Evolutionary conservation across 2,888 invertebrate genomes (phyloP), one percentile per base, ranked within the genome.

Genomic region (Tiliacea citrago): DNA sequence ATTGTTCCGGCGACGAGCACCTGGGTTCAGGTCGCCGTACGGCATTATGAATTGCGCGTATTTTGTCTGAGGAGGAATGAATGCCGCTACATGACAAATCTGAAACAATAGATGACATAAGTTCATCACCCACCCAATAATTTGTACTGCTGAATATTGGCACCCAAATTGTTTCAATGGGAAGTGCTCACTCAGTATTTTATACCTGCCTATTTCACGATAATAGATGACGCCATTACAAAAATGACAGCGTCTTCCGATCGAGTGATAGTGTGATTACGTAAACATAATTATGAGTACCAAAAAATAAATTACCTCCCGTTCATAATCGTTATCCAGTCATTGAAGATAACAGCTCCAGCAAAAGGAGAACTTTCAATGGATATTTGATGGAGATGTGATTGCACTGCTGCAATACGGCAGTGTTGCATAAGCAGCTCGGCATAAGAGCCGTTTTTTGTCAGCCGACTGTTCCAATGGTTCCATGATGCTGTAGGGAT

Each of bases 31-130:
- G 39, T 75, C 39, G 0, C 75, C 47, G 39, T 39, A 29, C 12
- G 74, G 74, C 75, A 74, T 75, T 47, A 75, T 29, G 16, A 42
- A 57, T 5, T 74, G 74, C 0, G 39, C 0, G 16, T 47, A 74
- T 0, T 1, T 6, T 0, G 8, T 1, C 0, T n/a, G 0, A 4
- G 58, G 24, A 1, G 39, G 39, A 18, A 55, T 39, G 18, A 1
- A 24, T 49, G 62, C 62, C 16, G 62, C 39, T 2, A 74, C 39
- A 1, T 74, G 53, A 39, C 39, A 49, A 16, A 74, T 53, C 74
- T 74, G 55, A n/a, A 74, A 55, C 47, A 74, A 74, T 24, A 47
- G 16, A 24, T 61, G 53, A 16, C 10, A 16, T 39, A 12, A 73
- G 16, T 51, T 51, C 18, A 29, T n/a, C 16, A n/a, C 6, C 24